Base-by-base conservation (phyloP, 2,888 invertebrate species). In the Rutpela maculata region DNA sequence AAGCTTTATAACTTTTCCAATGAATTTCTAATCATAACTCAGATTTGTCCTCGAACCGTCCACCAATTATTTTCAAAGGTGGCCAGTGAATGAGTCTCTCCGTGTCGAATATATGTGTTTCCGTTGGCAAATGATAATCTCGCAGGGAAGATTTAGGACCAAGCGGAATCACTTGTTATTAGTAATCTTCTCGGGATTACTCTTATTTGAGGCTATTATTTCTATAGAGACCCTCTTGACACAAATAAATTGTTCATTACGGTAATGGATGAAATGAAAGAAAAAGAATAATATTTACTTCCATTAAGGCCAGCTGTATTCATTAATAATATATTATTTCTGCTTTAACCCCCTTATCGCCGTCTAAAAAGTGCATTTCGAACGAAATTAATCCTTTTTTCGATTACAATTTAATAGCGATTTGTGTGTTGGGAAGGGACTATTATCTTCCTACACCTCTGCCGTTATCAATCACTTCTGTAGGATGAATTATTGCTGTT, bases 191-290 rank as follows among this genome's bases (percentile, higher is more conserved):
- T 70, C 74, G 59, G 83, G 83, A 84, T 83, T 84, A 84, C 80
- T 74, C 78, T 84, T 83, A 84, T 83, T 57, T 84, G 83, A 81
- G 81, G 82, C 82, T 82, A 82, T 84, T 84, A 82, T 80, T 83
- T 82, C 80, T 75, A 78, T 73, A 77, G 78, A 80, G 79, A 74
- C 81, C 79, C 81, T 74, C 78, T 73, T 77, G 81, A 81, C 79
- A 74, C 80, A 79, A 82, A 82, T 83, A 82, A 82, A 84, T 83
- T 83, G 81, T 83, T 84, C 83, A 83, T 84, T 83, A 83, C 78
- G 76, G 78, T 84, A 83, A 84, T 82, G 80, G 81, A 83, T 80
- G 77, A 66, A 60, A 70, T 55, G 43, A 38, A 71, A 77, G 66
- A 73, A 78, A 78, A 80, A 73, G 74, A 76, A 57, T 55, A 67